Conservation (phyloP, 2,113 vertebrate species). For the Phyllostomus discolor region DNA sequence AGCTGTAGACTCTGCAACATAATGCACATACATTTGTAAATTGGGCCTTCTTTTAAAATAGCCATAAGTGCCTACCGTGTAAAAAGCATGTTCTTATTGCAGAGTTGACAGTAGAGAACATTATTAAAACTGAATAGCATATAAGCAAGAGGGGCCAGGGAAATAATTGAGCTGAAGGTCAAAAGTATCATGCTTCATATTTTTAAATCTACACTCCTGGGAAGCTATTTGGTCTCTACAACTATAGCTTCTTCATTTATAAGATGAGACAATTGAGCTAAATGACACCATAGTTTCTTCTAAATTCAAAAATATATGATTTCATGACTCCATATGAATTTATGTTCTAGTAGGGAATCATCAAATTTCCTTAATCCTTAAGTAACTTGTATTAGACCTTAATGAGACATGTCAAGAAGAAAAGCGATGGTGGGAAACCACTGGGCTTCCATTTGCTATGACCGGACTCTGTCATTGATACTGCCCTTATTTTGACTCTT, state of each 20-base stretch:
- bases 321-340: background rate
- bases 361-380: background rate
- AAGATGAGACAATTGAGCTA: background rate
- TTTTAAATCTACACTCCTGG: background rate
- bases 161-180: background rate
- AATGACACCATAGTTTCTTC: background rate
- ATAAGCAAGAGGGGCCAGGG: background rate
- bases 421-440: background rate
- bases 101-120: background rate
- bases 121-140: slow-evolving; percentile 6
- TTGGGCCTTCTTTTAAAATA: background rate
- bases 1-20: background rate
- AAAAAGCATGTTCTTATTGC: background rate
- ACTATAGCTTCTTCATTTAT: background rate
- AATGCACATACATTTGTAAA: background rate
- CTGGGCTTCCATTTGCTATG: background rate
- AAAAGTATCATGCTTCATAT: background rate
- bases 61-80: background rate
- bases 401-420: background rate
- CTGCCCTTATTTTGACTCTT: background rate
- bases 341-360: background rate
- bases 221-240: background rate
- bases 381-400: background rate
- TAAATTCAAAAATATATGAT: background rate
- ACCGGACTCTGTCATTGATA: background rate